phyloP scores from a whole-genome alignment of 2,888 invertebrate genomes.

The Amiota minor region DNA sequence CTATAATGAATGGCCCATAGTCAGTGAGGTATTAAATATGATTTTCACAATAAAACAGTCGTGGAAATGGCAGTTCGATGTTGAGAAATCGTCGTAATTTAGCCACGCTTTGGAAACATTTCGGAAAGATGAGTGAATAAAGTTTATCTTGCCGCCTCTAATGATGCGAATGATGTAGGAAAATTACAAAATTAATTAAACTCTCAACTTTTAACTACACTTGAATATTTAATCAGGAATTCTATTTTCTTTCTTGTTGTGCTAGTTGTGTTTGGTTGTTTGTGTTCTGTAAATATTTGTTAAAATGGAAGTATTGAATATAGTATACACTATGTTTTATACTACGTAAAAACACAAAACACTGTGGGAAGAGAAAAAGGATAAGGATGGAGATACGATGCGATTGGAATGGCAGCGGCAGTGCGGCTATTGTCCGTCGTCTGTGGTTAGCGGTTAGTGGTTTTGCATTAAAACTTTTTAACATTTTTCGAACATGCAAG shows the following conservation, averaged over 20 bases:
- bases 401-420: not conserved
- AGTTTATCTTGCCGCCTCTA: not conserved
- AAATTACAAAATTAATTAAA: slow-evolving; percentile 66
- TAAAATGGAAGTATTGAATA: too few relatives aligned
- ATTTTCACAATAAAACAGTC: slow-evolving; percentile 5
- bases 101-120: not conserved
- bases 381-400: too few relatives aligned
- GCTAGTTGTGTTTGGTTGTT: too few relatives aligned
- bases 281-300: too few relatives aligned
- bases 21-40: not conserved
- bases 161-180: slow-evolving; percentile 39
- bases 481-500: slow-evolving; percentile 48
- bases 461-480: slow-evolving; percentile 34
- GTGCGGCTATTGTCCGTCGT: not conserved
- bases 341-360: not conserved
- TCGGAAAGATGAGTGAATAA: not conserved
- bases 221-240: slow-evolving; percentile 24
- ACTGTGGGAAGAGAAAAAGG: not conserved
- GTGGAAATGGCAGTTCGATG: not conserved
- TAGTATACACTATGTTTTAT: not conserved
- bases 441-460: slow-evolving; percentile 27
- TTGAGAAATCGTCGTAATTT: slow-evolving; percentile 22
- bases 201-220: slow-evolving; percentile 42
- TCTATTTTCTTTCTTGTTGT: not conserved
- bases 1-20: too few relatives aligned